Evolutionary conservation across 2,888 invertebrate genomes (phyloP).

Genomic region (Volucella inflata): DNA sequence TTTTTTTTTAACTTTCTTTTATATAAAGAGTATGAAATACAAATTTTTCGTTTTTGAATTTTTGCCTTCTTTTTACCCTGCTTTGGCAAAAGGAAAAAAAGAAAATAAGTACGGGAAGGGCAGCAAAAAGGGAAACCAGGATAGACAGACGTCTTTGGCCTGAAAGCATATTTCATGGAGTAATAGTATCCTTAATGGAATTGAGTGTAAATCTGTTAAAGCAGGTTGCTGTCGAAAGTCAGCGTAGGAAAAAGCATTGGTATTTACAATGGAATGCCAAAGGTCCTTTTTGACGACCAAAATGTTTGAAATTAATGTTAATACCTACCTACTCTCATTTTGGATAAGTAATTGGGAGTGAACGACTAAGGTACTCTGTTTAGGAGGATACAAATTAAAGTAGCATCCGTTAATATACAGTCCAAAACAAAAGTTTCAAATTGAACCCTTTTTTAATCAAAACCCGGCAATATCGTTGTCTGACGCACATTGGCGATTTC

Average conservation of each 20-base stretch:
- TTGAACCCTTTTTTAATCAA: no score
- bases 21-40: constrained; percentile 55
- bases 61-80: constrained; percentile 1
- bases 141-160: constrained; percentile 69
- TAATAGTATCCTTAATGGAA: constrained; percentile 63
- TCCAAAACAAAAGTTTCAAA: no score
- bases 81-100: not conserved
- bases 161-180: constrained; percentile 67
- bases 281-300: constrained; percentile 16
- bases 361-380: not conserved
- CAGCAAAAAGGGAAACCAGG: constrained; percentile 6
- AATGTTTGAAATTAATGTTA: constrained; percentile 54
- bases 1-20: constrained; percentile 5
- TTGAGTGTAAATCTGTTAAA: constrained; percentile 66
- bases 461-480: no score
- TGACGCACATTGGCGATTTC: no score
- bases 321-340: constrained; percentile 38
- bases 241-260: not conserved
- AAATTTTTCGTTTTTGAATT: constrained; percentile 27
- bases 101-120: not conserved
- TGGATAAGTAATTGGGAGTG: constrained; percentile 57
- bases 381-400: no score
- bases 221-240: not conserved
- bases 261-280: constrained; percentile 23
- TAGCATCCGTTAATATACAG: no score